Conservation (phyloP, 2,113 vertebrate species). For the Nothobranchius kuhntae region DNA sequence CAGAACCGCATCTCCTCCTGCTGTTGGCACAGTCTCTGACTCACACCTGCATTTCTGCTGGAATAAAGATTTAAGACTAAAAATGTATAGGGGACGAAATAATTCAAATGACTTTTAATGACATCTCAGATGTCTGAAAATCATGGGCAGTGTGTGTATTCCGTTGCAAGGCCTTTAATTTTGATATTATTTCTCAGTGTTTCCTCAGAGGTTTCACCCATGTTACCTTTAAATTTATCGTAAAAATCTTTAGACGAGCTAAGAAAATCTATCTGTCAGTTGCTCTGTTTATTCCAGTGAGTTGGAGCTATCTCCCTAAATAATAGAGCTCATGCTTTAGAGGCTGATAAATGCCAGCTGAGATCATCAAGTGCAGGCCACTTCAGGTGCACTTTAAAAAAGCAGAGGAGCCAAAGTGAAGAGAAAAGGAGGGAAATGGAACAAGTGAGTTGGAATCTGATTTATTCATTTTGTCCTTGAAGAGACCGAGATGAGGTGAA, state of each 20-base stretch:
- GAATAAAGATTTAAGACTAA: neutral
- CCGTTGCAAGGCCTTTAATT: no score
- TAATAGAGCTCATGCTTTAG: constrained; percentile 6
- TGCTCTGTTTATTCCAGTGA: neutral
- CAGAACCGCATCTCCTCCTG: constrained; percentile 31
- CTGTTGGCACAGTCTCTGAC: constrained; percentile 27
- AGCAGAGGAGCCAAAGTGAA: constrained; percentile 85
- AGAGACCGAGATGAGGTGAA: constrained; percentile 41
- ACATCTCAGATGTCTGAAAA: no score
- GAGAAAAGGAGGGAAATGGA: constrained; percentile 85
- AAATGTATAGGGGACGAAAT: no score
- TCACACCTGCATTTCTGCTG: constrained; percentile 43
- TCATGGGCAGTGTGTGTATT: no score
- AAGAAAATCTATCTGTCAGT: no score
- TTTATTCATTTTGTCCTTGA: constrained; percentile 63
- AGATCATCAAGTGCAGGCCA: constrained; percentile 52
- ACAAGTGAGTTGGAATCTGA: constrained; percentile 81
- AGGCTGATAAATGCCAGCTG: constrained; percentile 46
- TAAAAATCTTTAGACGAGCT: no score
- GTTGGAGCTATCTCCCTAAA: constrained; percentile 22
- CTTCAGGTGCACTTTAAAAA: constrained; percentile 86
- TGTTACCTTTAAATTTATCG: no score
- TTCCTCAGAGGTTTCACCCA: no score
- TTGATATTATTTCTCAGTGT: no score
- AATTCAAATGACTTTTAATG: no score